Conservation (phyloP, 2,888 invertebrate genomes). For the Acleris literana region DNA sequence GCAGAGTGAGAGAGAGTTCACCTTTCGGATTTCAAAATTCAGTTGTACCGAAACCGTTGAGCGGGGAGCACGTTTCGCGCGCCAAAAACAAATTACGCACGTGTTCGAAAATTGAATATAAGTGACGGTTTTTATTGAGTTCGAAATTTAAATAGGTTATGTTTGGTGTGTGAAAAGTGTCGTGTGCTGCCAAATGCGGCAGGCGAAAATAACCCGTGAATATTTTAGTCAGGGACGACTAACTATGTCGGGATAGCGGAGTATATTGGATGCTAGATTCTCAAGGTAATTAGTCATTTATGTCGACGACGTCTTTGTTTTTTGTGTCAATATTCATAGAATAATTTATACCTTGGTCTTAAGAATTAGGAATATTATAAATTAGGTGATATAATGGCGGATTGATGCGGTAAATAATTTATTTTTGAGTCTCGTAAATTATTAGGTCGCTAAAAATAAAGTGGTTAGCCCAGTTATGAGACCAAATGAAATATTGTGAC, state of each 20-base stretch:
- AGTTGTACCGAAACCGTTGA: conserved; percentile 46
- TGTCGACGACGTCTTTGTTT: neutral
- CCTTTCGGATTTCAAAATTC: conserved; percentile 45
- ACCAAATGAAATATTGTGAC: too few relatives aligned
- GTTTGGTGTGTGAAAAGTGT: conserved; percentile 26
- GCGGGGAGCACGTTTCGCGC: conserved; percentile 34
- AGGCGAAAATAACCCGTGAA: conserved; percentile 57
- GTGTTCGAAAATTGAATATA: conserved; percentile 42
- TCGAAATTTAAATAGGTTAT: neutral
- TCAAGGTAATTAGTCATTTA: conserved; percentile 27
- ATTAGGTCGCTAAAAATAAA: too few relatives aligned
- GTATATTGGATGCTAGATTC: conserved; percentile 8
- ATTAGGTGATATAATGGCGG: too few relatives aligned
- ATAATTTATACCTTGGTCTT: neutral
- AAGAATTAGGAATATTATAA: neutral
- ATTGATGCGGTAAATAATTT: too few relatives aligned
- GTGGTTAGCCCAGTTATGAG: too few relatives aligned
- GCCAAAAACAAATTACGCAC: conserved; percentile 39
- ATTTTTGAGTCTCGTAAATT: too few relatives aligned
- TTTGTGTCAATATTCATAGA: neutral
- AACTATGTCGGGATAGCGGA: conserved; percentile 40
- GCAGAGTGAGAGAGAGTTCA: conserved; percentile 16
- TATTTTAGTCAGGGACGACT: conserved; percentile 58
- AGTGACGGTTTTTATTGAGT: conserved; percentile 12
- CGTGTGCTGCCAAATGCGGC: conserved; percentile 53